phyloP scores from a whole-genome alignment of 2,888 invertebrate genomes.

The Leptinotarsa tumamoca region DNA sequence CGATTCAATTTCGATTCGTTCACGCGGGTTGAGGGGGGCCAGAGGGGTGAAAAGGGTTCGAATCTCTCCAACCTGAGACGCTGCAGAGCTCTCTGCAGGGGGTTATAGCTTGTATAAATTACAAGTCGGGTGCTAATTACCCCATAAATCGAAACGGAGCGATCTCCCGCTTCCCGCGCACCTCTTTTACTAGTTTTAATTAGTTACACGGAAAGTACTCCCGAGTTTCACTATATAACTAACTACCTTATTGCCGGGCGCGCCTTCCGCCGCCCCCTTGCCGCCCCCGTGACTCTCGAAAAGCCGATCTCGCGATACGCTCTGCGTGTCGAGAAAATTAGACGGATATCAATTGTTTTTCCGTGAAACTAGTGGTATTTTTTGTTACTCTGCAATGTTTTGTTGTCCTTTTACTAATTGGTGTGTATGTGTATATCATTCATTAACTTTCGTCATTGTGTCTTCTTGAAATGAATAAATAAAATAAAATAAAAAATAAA shows the following conservation, averaged over 20 bases:
- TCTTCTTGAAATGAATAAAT: too few relatives aligned
- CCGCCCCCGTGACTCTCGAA: conserved; percentile 19
- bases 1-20: conserved; percentile 53
- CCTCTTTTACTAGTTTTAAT: conserved; percentile 60
- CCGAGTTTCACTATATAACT: conserved; percentile 46
- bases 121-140: conserved; percentile 60
- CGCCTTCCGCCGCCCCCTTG: conserved; percentile 27
- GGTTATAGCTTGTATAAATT: conserved; percentile 59
- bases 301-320: conserved; percentile 8
- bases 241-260: conserved; percentile 50
- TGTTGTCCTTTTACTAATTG: too few relatives aligned
- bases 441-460: too few relatives aligned
- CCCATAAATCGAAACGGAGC: conserved; percentile 55
- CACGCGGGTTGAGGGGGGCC: conserved; percentile 26
- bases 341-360: neutral
- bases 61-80: conserved; percentile 40
- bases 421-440: too few relatives aligned
- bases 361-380: too few relatives aligned
- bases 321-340: neutral
- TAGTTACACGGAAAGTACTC: conserved; percentile 56
- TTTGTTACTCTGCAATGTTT: too few relatives aligned
- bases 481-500: too few relatives aligned
- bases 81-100: conserved; percentile 53
- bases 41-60: conserved; percentile 24
- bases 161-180: conserved; percentile 47